Evolutionary conservation across 2,113 vertebrate species (phyloP).

Genomic region (Nansenia antarctica): DNA sequence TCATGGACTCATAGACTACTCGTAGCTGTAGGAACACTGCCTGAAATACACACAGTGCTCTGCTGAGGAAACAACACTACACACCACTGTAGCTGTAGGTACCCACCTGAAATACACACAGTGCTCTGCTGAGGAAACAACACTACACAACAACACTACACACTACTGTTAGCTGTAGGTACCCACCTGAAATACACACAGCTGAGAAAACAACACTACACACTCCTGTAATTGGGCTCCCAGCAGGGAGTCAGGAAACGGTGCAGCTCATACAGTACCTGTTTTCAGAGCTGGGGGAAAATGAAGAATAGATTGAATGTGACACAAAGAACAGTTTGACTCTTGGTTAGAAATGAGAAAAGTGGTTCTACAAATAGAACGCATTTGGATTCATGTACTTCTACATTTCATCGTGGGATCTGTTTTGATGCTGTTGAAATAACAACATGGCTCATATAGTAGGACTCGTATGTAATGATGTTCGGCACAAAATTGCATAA

Average conservation of each 20-base stretch:
- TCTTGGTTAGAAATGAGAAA: constrained; percentile 22
- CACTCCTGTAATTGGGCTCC: constrained; percentile 55
- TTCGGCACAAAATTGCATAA: background rate
- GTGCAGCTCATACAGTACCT: constrained; percentile 18
- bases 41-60: no score
- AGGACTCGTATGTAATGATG: background rate
- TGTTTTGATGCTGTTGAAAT: constrained; percentile 8
- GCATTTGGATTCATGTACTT: constrained; percentile 13
- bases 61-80: no score
- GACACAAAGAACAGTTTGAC: constrained; percentile 18
- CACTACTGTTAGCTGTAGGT: constrained; percentile 30
- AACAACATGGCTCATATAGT: background rate
- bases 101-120: no score
- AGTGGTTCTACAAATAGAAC: constrained; percentile 26
- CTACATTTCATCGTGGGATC: constrained; percentile 17
- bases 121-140: no score
- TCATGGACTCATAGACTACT: no score
- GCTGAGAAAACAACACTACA: constrained; percentile 50
- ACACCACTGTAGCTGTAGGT: constrained; percentile 31
- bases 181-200: constrained; percentile 51
- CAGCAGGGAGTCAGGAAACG: constrained; percentile 41
- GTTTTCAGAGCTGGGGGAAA: constrained; percentile 27
- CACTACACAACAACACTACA: no score
- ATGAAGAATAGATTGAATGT: constrained; percentile 33
- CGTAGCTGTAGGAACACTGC: no score